phyloP scores from a whole-genome alignment of 2,797 vertebrate species.

The Moxostoma hubbsi region DNA sequence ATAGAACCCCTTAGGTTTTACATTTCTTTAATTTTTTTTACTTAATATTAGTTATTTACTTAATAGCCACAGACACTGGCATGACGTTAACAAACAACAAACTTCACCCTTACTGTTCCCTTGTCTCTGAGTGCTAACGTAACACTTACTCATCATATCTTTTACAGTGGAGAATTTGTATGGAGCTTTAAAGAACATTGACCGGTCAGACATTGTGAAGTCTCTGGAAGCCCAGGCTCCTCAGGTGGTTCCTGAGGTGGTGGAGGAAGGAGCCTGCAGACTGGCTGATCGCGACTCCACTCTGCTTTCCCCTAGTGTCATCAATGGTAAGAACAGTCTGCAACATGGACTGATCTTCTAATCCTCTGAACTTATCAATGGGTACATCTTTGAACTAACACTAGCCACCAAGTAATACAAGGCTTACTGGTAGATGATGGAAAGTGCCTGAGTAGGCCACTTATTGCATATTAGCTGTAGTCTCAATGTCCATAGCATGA shows the following conservation, averaged over 20 bases:
- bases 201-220: conserved; percentile 89
- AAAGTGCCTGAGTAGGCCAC: conserved; percentile 38
- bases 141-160: conserved; percentile 6
- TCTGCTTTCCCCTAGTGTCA: conserved; percentile 86
- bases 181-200: conserved; percentile 86
- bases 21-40: too few relatives aligned
- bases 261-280: conserved; percentile 82
- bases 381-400: conserved; percentile 16
- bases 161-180: conserved; percentile 89
- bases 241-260: conserved; percentile 71
- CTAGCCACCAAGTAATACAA: conserved; percentile 1
- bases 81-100: too few relatives aligned
- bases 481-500: conserved; percentile 38
- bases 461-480: conserved; percentile 30
- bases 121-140: background rate
- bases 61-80: too few relatives aligned
- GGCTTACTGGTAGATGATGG: conserved; percentile 4
- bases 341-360: conserved; percentile 20
- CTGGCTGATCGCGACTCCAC: conserved; percentile 81
- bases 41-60: too few relatives aligned
- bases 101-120: too few relatives aligned
- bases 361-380: background rate
- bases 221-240: conserved; percentile 83
- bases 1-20: too few relatives aligned
- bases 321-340: conserved; percentile 88